Conservation (phyloP, 2,797 vertebrate genomes). For the Tympanoctomys barrerae region DNA sequence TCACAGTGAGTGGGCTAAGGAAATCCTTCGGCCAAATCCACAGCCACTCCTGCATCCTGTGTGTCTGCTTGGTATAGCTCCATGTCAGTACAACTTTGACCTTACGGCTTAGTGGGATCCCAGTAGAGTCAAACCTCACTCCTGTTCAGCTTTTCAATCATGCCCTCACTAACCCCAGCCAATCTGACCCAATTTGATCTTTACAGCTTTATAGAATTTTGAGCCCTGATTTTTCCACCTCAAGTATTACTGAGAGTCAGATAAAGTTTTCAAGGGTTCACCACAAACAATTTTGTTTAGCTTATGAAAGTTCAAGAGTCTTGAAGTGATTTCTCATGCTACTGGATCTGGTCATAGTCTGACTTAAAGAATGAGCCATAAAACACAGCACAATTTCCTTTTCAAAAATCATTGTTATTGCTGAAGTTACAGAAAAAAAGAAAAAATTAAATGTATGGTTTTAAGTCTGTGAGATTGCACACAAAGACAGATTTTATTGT, state of each 20-base stretch:
- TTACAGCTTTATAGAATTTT: constrained; percentile 73
- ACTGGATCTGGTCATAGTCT: constrained; percentile 66
- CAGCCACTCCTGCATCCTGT: not conserved
- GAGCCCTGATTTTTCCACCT: constrained; percentile 79
- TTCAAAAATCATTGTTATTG: constrained; percentile 68
- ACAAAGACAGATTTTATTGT: constrained; percentile 17
- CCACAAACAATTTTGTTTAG: constrained; percentile 81
- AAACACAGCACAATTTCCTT: constrained; percentile 41
- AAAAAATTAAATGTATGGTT: not conserved
- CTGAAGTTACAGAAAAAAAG: constrained; percentile 35
- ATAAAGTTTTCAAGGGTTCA: constrained; percentile 78
- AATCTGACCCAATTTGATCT: constrained; percentile 79
- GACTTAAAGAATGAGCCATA: constrained; percentile 51
- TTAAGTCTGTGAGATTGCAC: not conserved
- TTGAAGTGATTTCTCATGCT: constrained; percentile 75
- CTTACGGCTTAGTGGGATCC: constrained; percentile 75
- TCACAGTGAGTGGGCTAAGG: not conserved
- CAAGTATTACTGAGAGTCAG: constrained; percentile 70
- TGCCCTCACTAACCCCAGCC: constrained; percentile 70
- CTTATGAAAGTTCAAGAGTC: constrained; percentile 77
- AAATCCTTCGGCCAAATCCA: constrained; percentile 43
- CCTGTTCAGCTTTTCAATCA: constrained; percentile 77
- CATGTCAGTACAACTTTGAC: constrained; percentile 74
- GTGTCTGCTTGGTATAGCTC: constrained; percentile 28
- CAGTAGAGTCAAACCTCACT: constrained; percentile 63